phyloP scores from a whole-genome alignment of 2,113 vertebrate genomes.

The Fregata magnificens region DNA sequence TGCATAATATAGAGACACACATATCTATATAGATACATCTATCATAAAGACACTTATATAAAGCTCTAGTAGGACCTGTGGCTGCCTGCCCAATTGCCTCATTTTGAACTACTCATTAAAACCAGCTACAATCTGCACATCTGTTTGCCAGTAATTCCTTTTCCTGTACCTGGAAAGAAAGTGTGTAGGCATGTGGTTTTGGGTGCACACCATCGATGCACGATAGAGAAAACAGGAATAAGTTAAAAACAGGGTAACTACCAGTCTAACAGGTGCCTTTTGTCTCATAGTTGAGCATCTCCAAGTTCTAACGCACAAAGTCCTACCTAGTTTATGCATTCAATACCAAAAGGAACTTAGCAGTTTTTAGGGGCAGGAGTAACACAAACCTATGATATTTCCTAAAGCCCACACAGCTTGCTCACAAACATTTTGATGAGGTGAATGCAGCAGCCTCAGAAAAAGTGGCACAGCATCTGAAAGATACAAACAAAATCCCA shows the following conservation, averaged over 20 bases:
- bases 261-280: background rate
- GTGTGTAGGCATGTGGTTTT: background rate
- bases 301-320: background rate
- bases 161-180: background rate
- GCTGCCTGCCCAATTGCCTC: background rate
- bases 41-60: background rate
- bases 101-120: background rate
- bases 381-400: conserved; percentile 94
- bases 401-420: conserved; percentile 98
- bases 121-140: background rate
- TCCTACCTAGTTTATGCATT: background rate
- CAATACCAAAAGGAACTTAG: background rate
- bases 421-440: conserved; percentile 97
- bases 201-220: background rate
- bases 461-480: conserved; percentile 96
- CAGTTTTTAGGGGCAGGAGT: background rate
- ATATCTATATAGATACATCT: background rate
- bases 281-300: background rate
- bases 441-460: conserved; percentile 91
- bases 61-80: background rate
- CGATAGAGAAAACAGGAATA: background rate
- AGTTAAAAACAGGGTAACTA: background rate
- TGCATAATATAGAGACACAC: fast-evolving
- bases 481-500: background rate
- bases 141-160: background rate